A percentile compares a stretch with the other conserved stretches of the same genome.
phyloP scores from a whole-genome alignment of 2,797 vertebrate genomes.

The Channa striata region DNA sequence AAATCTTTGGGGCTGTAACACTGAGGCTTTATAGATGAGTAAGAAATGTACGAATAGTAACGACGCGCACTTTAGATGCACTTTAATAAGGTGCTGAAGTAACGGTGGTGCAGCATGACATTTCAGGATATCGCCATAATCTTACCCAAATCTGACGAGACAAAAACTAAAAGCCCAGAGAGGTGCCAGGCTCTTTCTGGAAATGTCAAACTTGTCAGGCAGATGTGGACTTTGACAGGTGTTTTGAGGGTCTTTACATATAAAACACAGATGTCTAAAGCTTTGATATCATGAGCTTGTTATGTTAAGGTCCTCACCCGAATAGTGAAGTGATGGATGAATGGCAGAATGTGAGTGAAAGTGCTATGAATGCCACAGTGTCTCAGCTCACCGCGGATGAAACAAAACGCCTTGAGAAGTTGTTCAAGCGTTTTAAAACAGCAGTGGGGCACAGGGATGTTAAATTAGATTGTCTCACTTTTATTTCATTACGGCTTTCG shows the following conservation, averaged over 20 bases:
- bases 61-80: too few relatives aligned
- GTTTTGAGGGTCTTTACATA: constrained; percentile 57
- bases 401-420: constrained; percentile 76
- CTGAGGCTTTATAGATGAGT: too few relatives aligned
- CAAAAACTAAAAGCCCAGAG: not conserved
- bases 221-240: constrained; percentile 53
- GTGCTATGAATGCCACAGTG: constrained; percentile 60
- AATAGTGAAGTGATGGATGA: constrained; percentile 54
- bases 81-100: not conserved
- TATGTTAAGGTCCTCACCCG: constrained; percentile 49
- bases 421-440: constrained; percentile 79
- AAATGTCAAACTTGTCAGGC: constrained; percentile 52
- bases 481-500: constrained; percentile 75
- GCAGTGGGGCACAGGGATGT: constrained; percentile 55
- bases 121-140: not conserved
- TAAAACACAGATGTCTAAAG: constrained; percentile 71
- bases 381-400: constrained; percentile 65
- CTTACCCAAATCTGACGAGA: constrained; percentile 4
- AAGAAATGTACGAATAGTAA: too few relatives aligned
- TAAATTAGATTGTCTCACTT: constrained; percentile 80
- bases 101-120: not conserved
- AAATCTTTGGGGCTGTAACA: too few relatives aligned
- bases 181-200: constrained; percentile 16
- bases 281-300: constrained; percentile 70
- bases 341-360: constrained; percentile 56